Evolutionary conservation across 2,797 vertebrate species (phyloP).

Genomic region (Lepus oiostolus): DNA sequence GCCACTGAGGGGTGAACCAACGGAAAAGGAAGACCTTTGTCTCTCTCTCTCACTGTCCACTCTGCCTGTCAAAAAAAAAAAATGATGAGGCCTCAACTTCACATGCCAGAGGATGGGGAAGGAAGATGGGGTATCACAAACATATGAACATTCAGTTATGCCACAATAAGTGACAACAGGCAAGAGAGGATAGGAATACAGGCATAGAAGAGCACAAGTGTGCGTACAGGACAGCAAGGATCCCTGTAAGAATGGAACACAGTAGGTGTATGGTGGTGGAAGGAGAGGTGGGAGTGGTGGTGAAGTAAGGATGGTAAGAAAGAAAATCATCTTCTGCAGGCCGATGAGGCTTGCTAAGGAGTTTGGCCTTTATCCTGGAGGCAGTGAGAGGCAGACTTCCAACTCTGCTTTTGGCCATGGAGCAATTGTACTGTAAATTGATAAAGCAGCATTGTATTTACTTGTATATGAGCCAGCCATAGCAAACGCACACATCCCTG

Average conservation of each 20-base stretch:
- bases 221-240: not conserved
- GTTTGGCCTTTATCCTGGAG: constrained; percentile 59
- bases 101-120: not conserved
- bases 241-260: not conserved
- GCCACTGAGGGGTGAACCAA: too few relatives aligned
- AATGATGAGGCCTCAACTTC: not conserved
- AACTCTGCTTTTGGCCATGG: constrained; percentile 61
- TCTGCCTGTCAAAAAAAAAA: too few relatives aligned
- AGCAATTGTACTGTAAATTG: constrained; percentile 67
- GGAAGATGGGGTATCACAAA: not conserved
- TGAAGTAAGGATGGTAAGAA: not conserved
- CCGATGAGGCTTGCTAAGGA: not conserved
- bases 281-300: not conserved
- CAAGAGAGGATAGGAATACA: not conserved
- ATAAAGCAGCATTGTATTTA: constrained; percentile 73
- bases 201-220: not conserved
- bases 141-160: not conserved
- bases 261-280: fast-evolving
- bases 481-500: constrained; percentile 71
- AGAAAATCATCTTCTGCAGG: constrained; percentile 15
- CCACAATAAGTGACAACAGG: not conserved
- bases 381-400: constrained; percentile 57
- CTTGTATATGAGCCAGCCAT: constrained; percentile 71
- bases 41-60: too few relatives aligned
- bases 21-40: too few relatives aligned